These are phyloP conservation scores for Scaptomyza polygonia DNA, from an alignment of 2,888 invertebrate species.

Conservation along the genomic window DNA sequence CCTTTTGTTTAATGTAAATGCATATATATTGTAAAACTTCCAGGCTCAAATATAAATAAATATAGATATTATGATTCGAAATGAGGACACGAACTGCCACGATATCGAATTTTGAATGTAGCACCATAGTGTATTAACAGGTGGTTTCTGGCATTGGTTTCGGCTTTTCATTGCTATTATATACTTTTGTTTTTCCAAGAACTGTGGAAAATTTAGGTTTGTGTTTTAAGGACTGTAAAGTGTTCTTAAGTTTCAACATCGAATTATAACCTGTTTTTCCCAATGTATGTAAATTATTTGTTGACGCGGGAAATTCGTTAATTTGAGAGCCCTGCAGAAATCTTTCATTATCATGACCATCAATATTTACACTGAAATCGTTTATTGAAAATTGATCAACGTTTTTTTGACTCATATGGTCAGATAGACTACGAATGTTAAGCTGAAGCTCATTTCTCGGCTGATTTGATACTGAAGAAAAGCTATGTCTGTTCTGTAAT, in stretches of 20 bases:
- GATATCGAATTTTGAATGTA: constrained; percentile 39
- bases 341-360: constrained; percentile 20
- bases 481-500: constrained; percentile 82
- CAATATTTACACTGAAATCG: constrained; percentile 50
- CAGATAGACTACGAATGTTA: constrained; percentile 83
- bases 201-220: constrained; percentile 42
- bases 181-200: constrained; percentile 59
- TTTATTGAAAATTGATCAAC: constrained; percentile 55
- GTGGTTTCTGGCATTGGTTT: constrained; percentile 84
- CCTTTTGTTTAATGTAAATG: constrained; percentile 65
- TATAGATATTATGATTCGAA: constrained; percentile 66
- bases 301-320: constrained; percentile 1
- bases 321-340: constrained; percentile 16
- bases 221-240: constrained; percentile 30
- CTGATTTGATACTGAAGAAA: constrained; percentile 75
- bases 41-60: constrained; percentile 53
- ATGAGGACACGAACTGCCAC: constrained; percentile 40
- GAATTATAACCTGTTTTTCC: constrained; percentile 31
- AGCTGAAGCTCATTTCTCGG: constrained; percentile 82
- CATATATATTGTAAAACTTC: constrained; percentile 65
- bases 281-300: constrained; percentile 25
- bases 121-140: constrained; percentile 70
- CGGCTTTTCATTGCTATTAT: constrained; percentile 53
- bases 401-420: constrained; percentile 74
- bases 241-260: constrained; percentile 69